phyloP scores from a whole-genome alignment of 1,140 invertebrate species.

The Eriocheir sinensis region DNA sequence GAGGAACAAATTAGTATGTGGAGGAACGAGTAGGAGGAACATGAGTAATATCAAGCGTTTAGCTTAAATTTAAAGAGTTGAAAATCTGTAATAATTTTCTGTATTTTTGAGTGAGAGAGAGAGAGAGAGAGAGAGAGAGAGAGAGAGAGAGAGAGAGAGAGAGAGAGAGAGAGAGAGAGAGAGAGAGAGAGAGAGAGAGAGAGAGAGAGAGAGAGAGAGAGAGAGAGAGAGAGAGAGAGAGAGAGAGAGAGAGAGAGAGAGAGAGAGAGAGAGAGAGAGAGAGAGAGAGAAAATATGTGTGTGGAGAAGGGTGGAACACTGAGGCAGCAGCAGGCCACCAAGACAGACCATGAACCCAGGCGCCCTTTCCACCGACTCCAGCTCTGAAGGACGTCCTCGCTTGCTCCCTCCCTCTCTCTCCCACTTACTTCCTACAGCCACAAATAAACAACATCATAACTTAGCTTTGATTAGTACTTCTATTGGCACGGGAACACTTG shows the following conservation, averaged over 20 bases:
- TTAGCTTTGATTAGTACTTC: neutral
- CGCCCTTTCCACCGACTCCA: conserved; percentile 40
- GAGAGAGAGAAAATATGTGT: conserved; percentile 18
- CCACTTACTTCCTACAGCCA: conserved; percentile 13
- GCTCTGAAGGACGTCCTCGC: neutral
- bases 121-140: conserved; percentile 51
- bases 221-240: neutral
- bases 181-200: neutral
- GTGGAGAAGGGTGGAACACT: conserved; percentile 19
- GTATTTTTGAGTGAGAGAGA: conserved; percentile 49
- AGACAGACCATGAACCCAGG: conserved; percentile 46
- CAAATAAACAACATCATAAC: conserved; percentile 4
- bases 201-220: neutral
- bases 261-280: conserved; percentile 10
- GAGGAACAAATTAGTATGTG: neutral
- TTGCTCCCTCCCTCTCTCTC: neutral
- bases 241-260: neutral
- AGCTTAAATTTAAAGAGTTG: no score
- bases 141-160: conserved; percentile 52
- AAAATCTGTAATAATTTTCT: no score
- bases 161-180: conserved; percentile 45
- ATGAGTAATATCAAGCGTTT: no score
- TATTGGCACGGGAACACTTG: conserved; percentile 8
- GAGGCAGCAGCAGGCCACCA: neutral
- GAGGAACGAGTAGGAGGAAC: neutral